Base-by-base conservation (phyloP, 1,140 invertebrate genomes). In the Dendrolimus punctatus region DNA sequence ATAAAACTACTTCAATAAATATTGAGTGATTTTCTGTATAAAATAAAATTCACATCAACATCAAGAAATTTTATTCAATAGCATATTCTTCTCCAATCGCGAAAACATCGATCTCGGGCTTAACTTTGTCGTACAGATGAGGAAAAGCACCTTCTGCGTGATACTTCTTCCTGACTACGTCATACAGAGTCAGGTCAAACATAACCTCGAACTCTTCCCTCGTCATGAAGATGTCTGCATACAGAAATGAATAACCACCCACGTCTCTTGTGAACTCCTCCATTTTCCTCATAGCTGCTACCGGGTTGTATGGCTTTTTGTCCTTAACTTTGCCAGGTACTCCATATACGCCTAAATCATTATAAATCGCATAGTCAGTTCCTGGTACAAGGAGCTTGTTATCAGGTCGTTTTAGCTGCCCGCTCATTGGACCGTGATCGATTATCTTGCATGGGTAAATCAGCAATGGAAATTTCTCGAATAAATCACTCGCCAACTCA, bases 81-180 rank as follows among this genome's bases (percentile, higher is more conserved):
- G 89, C 93, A 66, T 88, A 87, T 57, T 90, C 88, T 60, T 90
- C 88, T 4, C 90, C 91, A 39, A 93, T 86, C 69, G 88, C 76
- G 60, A 92, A 89, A 7, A 93, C 91, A 71, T 93, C 90, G 44
- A 93, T 90, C 78, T 93, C 92, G 1, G 92, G 92, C 60, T 92
- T 94, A 4, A 96, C 91, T 83, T 96, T 96, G 57, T 95, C 94
- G 72, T 95, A 96, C 2, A 96, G 89, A 70, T 95, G 92, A 2
- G 94, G 94, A 72, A 96, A 96, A 2, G 94, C 93, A 6, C 90
- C 89, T 52, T 90, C 82, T 58, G 93, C 94, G 5, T 88, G 66
- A 10, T 92, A 88, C 59, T 90, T 84, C 52, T 86, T 81, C 52
- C 95, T 84, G 46, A 95, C 87, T 66, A 87, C 88, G 65, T 96